Evolutionary conservation across 2,888 invertebrate species (phyloP), one percentile per base, ranked within the genome.

Genomic region (Malthinus flaveolus): DNA sequence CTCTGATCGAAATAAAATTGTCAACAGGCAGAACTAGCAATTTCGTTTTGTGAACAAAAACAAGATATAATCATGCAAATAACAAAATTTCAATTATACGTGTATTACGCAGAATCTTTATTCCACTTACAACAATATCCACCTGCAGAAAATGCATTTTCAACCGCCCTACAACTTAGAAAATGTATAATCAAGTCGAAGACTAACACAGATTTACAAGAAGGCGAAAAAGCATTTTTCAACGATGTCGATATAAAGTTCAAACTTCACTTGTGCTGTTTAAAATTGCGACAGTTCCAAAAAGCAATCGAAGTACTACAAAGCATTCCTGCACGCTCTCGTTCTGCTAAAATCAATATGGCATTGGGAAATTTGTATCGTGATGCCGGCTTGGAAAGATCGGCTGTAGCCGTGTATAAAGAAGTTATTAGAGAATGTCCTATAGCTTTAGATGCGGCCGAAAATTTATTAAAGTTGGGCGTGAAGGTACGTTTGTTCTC

Each of bases 311-410:
- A 83, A 67, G 77, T 83, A n/a, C 70, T 84, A 23, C 82, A 83
- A 71, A 80, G 79, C 63, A 81, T 84, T 45, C 84, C 87, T 13
- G 85, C 83, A 0, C 87, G 89, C 71, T 84, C 85, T 51, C 80
- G 91, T 54, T 86, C 86, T 13, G 82, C 89, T 0, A 88, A 89
- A 74, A 84, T 91, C 3, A 90, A 92, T 71, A 86, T 91, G 84
- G 86, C 91, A 8, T 75, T 93, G 50, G 92, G 88, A 4, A 86
- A 87, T 73, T 80, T 92, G 65, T 88, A 88, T 67, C 85, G 86
- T 67, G 84, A 87, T 61, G 82, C 83, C 54, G 88, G 88, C 8
- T 85, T 86, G 79, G 88, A 89, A 66, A 77, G 87, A 49, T 87
- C 88, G 10, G 91, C 91, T 0, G 85, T 88, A 48, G 83, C 87